Percentiles rank a stretch among this genome's conserved stretches.
Conservation (phyloP, 2,888 invertebrate genomes). For the Synergus japonicus region DNA sequence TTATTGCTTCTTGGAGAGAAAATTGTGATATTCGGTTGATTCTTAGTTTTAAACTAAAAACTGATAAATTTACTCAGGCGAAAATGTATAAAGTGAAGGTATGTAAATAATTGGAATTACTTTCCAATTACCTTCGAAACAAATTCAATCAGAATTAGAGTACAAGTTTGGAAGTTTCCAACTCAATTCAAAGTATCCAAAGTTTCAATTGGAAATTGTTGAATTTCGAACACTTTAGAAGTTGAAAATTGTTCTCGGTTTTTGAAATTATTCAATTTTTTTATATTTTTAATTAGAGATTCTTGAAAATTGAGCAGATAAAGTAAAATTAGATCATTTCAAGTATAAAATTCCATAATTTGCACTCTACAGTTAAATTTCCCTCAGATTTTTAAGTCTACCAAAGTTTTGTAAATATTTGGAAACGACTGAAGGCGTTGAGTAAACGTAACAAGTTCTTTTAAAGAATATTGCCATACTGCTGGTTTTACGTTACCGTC, state of each 20-base stretch:
- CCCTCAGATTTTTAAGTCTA: not conserved
- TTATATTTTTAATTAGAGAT: too few species aligned
- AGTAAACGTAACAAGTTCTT: not conserved
- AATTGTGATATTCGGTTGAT: constrained; percentile 44
- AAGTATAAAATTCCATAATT: too few species aligned
- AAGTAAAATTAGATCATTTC: not conserved
- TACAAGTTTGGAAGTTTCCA: too few species aligned
- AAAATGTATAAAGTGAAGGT: not conserved
- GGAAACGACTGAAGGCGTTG: not conserved
- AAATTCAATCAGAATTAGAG: not conserved
- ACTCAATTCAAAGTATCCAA: too few species aligned
- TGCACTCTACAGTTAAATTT: too few species aligned
- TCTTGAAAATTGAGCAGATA: too few species aligned
- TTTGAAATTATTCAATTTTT: too few species aligned
- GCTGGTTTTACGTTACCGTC: constrained; percentile 23
- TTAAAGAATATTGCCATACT: constrained; percentile 28
- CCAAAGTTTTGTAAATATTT: constrained; percentile 11
- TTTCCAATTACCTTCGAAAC: constrained; percentile 8
- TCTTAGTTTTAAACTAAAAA: not conserved
- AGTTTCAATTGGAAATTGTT: too few species aligned
- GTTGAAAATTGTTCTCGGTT: too few species aligned
- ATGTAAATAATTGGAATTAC: not conserved
- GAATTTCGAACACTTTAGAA: too few species aligned
- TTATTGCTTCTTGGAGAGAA: constrained; percentile 25
- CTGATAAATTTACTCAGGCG: not conserved